Base-by-base conservation (phyloP, 2,888 invertebrate species). In the Eurois occulta region DNA sequence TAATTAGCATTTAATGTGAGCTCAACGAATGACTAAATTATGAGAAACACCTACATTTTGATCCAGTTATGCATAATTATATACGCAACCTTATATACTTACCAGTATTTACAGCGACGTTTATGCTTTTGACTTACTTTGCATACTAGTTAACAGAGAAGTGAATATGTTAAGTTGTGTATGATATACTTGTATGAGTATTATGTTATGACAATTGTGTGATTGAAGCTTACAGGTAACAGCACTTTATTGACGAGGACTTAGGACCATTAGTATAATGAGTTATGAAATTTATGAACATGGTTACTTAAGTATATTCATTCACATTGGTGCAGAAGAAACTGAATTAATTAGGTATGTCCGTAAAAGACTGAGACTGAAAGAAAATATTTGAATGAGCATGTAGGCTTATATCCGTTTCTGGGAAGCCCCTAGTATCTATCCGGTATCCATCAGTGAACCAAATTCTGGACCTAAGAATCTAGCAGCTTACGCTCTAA, bases 31-130 rank as follows among this genome's bases (percentile, higher is more conserved):
- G 84, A 88, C 83, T 86, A 85, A 86, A 84, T 86, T 81, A 88
- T 85, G 77, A 88, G 87, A 70, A 71, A 79, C 86, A 75, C 86
- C 84, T 83, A 84, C 86, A 73, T 76, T 85, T 74, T 71, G 86
- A 90, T 91, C 90, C 85, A 88, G 90, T 91, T 91, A 84, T 81
- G 73, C 77, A 64, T 83, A 83, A 84, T 80, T 77, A 76, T 78
- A 78, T 66, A 75, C 75, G 69, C 52, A 84, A 86, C 78, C 66
- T 77, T 79, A 70, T 80, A 69, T 66, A 77, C n/a, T n/a, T n/a
- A n/a, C 72, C 62, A 58, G 73, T 70, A 75, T 81, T 77, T 77
- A 77, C 35, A 68, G n/a, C 21, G 75, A 76, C 74, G 43, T 75
- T 77, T 67, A 66, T 79, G 72, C 21, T 68, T 77, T 70, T 78